Percentiles rank a stretch among this genome's conserved stretches.
Evolutionary conservation across 2,797 vertebrate species (phyloP).

Genomic region (Sebastes umbrosus): DNA sequence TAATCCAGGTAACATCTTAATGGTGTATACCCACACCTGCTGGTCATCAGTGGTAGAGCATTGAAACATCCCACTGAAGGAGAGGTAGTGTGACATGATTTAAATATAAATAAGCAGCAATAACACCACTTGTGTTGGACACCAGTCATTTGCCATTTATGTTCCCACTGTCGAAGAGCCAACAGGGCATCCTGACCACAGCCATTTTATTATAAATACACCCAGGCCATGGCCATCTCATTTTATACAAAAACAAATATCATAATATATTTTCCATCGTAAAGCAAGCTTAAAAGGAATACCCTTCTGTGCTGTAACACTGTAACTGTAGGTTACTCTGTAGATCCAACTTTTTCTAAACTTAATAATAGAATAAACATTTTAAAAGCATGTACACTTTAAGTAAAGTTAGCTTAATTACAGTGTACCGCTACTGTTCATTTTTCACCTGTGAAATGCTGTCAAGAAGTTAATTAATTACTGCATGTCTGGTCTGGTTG

Average conservation of each 20-base stretch:
- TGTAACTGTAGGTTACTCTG: background rate
- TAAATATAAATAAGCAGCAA: background rate
- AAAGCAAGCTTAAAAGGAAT: background rate
- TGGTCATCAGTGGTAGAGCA: background rate
- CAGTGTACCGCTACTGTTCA: background rate
- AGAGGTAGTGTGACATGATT: background rate
- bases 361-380: background rate
- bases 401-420: background rate
- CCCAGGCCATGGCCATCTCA: background rate
- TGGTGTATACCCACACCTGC: background rate
- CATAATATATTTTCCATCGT: background rate
- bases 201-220: background rate
- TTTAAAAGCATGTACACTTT: background rate
- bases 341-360: background rate
- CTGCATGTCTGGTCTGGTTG: background rate
- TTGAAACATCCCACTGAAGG: background rate
- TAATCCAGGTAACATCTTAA: background rate
- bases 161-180: background rate
- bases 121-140: background rate
- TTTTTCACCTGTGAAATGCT: constrained; percentile 5
- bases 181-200: background rate
- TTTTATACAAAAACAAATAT: background rate
- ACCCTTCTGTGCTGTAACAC: background rate
- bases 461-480: background rate
- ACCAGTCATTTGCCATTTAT: background rate